Evolutionary conservation across 2,797 vertebrate species (phyloP), one percentile per base, ranked within the genome.

Genomic region (Tenualosa thibaudeaui): DNA sequence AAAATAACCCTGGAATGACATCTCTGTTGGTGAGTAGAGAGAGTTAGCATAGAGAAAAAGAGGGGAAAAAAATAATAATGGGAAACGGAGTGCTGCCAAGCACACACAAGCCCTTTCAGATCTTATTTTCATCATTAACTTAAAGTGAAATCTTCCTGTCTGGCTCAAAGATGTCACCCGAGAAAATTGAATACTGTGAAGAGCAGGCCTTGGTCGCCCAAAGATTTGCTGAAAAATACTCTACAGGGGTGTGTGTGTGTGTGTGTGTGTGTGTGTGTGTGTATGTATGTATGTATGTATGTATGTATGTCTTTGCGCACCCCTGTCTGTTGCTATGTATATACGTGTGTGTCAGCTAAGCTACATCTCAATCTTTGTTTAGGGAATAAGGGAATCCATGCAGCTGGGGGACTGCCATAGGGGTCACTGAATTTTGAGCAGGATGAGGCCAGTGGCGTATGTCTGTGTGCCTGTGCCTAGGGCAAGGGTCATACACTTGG

Each of bases 1-100:
- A 78, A 78, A 78, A 78, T 78, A 78, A 78, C 40, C 19, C 71
- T 78, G 40, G 15, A 12, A 22, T 78, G 71, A 78, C 40, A 40
- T 78, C 71, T 8, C 26, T 78, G 37, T 78, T 24, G 58, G 40
- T 46, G 71, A 78, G 7, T 46, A 22, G 19, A 78, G 68, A 5
- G 40, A 78, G 71, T 78, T 78, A 7, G 40, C 65, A 26, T 26
- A 31, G 31, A 26, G 31, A 31, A 68, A 10, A 19, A 68, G 68
- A 43, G 13, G 19, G 40, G 4, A 43, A 43, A 43, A 43, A 43
- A 46, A 46, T 1, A 26, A 19, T 78, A 78, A 78, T 78, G 37
- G 19, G 40, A 37, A 40, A 78, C 71, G 17, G 37, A 78, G 71
- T 46, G 37, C 40, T 78, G 71, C 71, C 71, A 78, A 78, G 37